phyloP scores from a whole-genome alignment of 2,888 invertebrate genomes.

The Nephrotoma flavescens region DNA sequence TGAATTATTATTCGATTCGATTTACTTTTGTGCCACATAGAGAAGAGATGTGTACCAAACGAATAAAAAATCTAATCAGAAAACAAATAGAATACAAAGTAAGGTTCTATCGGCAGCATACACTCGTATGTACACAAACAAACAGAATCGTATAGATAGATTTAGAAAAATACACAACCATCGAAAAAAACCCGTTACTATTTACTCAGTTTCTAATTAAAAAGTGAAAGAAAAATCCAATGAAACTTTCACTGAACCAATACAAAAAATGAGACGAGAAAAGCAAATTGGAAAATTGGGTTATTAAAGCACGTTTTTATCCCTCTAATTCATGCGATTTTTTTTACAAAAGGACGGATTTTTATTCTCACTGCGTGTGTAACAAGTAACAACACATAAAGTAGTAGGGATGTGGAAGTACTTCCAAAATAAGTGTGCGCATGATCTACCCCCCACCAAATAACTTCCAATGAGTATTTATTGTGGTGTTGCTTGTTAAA shows the following conservation, averaged over 20 bases:
- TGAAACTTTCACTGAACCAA: background rate
- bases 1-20: background rate
- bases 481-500: background rate
- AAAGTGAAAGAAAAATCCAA: background rate
- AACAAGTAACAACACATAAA: no score
- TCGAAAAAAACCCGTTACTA: background rate
- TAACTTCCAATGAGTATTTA: background rate
- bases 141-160: background rate
- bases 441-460: background rate
- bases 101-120: background rate
- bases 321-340: background rate
- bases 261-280: background rate
- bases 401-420: background rate
- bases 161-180: background rate
- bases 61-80: background rate
- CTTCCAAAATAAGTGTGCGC: background rate
- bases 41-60: background rate
- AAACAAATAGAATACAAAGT: background rate
- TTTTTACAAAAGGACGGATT: background rate
- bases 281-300: background rate
- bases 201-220: background rate
- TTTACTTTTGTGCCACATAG: background rate
- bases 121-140: background rate
- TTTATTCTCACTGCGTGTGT: background rate
- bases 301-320: background rate